These are phyloP conservation scores for Borostomias antarcticus DNA, from an alignment of 2,797 vertebrate species.

Conservation along the genomic window DNA sequence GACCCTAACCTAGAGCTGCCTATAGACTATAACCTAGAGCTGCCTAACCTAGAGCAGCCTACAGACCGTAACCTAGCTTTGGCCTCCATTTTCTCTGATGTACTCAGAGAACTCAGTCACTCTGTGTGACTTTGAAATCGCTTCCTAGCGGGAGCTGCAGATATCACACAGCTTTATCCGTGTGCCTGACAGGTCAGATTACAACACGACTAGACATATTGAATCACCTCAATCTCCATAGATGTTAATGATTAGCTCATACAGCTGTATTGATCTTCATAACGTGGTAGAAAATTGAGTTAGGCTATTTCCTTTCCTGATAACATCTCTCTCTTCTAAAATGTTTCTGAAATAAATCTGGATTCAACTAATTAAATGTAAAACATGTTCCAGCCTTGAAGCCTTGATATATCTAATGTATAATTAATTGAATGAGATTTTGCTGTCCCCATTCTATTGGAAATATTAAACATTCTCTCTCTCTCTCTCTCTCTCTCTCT, in stretches of 20 bases:
- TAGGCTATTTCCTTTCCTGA: not conserved
- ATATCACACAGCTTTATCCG: too few relatives aligned
- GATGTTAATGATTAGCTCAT: not conserved
- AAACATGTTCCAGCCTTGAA: not conserved
- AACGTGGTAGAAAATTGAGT: conserved; percentile 1
- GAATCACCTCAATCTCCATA: too few relatives aligned
- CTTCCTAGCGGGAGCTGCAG: too few relatives aligned
- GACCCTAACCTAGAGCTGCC: too few relatives aligned
- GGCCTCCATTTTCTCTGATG: too few relatives aligned
- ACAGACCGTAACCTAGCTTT: too few relatives aligned
- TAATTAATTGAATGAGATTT: not conserved
- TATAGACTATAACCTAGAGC: too few relatives aligned
- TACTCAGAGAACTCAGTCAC: too few relatives aligned
- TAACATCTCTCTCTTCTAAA: not conserved
- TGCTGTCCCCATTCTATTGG: not conserved
- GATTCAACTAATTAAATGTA: not conserved
- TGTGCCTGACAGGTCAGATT: too few relatives aligned
- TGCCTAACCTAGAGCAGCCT: too few relatives aligned
- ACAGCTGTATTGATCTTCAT: not conserved
- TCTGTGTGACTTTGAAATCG: too few relatives aligned
- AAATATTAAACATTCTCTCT: not conserved
- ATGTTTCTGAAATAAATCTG: not conserved
- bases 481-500: not conserved
- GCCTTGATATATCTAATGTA: not conserved
- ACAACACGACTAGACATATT: too few relatives aligned